Base-by-base conservation (phyloP, 2,797 vertebrate genomes). In the Babyrousa celebensis region DNA sequence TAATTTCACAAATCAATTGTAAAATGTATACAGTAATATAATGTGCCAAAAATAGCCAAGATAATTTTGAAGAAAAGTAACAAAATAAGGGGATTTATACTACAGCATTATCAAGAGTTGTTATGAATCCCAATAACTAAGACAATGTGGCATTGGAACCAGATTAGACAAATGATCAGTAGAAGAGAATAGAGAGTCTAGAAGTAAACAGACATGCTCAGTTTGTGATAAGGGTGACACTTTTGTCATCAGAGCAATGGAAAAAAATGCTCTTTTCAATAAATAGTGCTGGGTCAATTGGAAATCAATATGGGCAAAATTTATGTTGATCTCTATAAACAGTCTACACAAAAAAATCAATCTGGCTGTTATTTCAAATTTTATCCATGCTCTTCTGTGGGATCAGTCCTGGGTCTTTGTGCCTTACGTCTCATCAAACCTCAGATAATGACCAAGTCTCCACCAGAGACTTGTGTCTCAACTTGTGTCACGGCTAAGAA, bases 1-100 rank as follows among this genome's bases (percentile, higher is more conserved):
- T 60, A 72, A 75, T 60, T 75, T 65, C 12, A 65, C 60, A 92
- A 68, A 10, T 68, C 20, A 23, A 62, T 36, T 67, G 11, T 48
- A 77, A 92, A 90, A 96, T 48, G 6, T 77, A 56, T 48, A 88
- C 17, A 89, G 62, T 78, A 65, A 89, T 68, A 63, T 3, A 60
- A 79, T 1, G 5, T 18, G 9, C 15, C 52, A 27, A 52, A 85
- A 58, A 56, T 29, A 85, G 27, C 21, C 16, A 78, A 36, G 16
- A 14, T 56, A 36, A 75, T 54, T 54, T 84, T 65, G 52, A 89
- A 77, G 36, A 62, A 68, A 89, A 89, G 77, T 20, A 89, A 43
- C 32, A 43, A 25, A 72, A 70, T 7, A 60, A 79, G n/a, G 54
- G 52, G 23, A 80, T 36, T 77, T 80, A 52, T 1, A 3, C 2